Evolutionary conservation across 2,797 vertebrate genomes (phyloP), one percentile per base, ranked within the genome.

Genomic region (Smutsia temminckii): DNA sequence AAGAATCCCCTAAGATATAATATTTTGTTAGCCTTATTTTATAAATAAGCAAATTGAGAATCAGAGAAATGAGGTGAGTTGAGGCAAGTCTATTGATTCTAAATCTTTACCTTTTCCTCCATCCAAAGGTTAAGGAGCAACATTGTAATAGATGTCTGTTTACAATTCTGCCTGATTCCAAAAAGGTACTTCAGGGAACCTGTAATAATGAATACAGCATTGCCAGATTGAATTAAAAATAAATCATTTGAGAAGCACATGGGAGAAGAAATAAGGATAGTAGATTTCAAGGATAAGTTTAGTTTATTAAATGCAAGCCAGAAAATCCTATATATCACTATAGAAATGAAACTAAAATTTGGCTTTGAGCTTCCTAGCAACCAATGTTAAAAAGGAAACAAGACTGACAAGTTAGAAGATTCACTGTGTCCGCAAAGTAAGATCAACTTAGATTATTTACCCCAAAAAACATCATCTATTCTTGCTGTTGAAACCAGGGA

Each of bases 1-100:
- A 72, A 91, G 63, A 59, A 53, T 91, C 42, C 61, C 57, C 49
- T 27, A 34, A 53, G 25, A 75, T 42, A 75, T 32, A 79, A 89
- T 79, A 53, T 93, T 46, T 8, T 74, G 1, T 90, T 42, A n/a
- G 9, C 11, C 11, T 57, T 51, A 14, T 61, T 74, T 86, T 53
- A 72, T 32, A 75, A 53, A 17, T 74, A 53, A 64, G n/a, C 12
- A 75, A 91, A 83, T 5, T 77, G 72, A 96, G 61, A 87, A 72
- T 94, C 51, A 85, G 29, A 94, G 42, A 96, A 92, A 88, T 85
- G 23, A 94, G 16, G 25, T 91, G 64, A 80, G 34, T 51, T 55
- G 3, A 29, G n/a, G 27, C 85, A 95, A 79, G 16, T 80, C 80
- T 80, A 29, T 18, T 49, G 7, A 78, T 79, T 81, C 80, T 42